phyloP scores from a whole-genome alignment of 2,888 invertebrate species.

The Agonopterix subpropinquella region DNA sequence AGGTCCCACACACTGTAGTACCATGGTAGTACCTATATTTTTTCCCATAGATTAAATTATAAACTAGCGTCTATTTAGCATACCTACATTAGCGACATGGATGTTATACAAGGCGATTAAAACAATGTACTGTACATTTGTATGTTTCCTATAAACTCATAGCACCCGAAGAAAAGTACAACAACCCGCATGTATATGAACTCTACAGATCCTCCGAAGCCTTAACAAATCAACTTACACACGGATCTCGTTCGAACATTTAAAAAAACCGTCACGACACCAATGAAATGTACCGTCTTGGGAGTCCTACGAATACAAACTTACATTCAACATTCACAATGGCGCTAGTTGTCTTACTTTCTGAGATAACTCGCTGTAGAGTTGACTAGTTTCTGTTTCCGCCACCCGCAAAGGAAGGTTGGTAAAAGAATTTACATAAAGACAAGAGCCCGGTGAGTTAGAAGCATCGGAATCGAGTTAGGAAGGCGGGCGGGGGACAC shows the following conservation, averaged over 20 bases:
- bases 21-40: too few species aligned
- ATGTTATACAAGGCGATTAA: too few species aligned
- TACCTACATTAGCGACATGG: too few species aligned
- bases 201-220: conserved; percentile 5
- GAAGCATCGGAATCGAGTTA: conserved; percentile 69
- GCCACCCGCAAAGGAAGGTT: conserved; percentile 37
- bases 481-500: conserved; percentile 44
- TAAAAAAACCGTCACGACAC: conserved; percentile 55
- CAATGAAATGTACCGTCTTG: conserved; percentile 46
- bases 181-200: neutral
- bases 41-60: too few species aligned
- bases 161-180: neutral
- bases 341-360: conserved; percentile 9
- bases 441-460: conserved; percentile 41
- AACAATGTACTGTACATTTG: conserved; percentile 13
- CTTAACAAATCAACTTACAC: conserved; percentile 47
- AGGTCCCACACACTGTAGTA: too few species aligned
- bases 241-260: conserved; percentile 38
- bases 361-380: too few species aligned
- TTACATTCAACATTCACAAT: conserved; percentile 18
- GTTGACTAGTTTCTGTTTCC: conserved; percentile 20
- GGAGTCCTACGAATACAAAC: conserved; percentile 26
- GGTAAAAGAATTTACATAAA: conserved; percentile 65
- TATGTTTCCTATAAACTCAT: too few species aligned
- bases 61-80: too few species aligned